phyloP scores from a whole-genome alignment of 2,888 invertebrate genomes.

The Hypercompe scribonia region DNA sequence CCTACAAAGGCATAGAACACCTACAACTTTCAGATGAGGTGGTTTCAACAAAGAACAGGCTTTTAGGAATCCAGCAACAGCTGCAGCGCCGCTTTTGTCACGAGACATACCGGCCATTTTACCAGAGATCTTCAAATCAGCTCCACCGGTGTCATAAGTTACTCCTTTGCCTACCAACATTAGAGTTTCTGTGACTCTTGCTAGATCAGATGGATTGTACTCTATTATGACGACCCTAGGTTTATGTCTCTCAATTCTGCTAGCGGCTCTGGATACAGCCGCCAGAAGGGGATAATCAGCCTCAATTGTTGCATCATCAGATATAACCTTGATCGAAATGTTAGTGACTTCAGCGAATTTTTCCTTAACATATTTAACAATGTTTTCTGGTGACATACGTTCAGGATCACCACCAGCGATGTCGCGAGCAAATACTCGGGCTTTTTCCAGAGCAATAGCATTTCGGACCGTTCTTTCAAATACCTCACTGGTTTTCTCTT shows the following conservation, averaged over 20 bases:
- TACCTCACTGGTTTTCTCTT: constrained; percentile 82
- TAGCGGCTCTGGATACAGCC: constrained; percentile 92
- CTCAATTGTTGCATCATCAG: constrained; percentile 86
- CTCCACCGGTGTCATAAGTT: constrained; percentile 93
- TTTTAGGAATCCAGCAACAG: constrained; percentile 95
- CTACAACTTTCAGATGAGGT: constrained; percentile 91
- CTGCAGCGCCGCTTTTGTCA: constrained; percentile 96
- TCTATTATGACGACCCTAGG: constrained; percentile 88
- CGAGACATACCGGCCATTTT: constrained; percentile 95
- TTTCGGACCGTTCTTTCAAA: constrained; percentile 87
- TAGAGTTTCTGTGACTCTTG: constrained; percentile 88
- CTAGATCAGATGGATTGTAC: constrained; percentile 86
- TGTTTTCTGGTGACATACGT: constrained; percentile 93
- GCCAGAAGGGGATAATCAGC: constrained; percentile 93
- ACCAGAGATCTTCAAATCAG: constrained; percentile 89
- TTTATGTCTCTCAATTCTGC: constrained; percentile 87
- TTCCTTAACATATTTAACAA: constrained; percentile 91
- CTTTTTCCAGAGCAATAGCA: constrained; percentile 89
- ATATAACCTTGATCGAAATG: constrained; percentile 88
- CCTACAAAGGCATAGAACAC: constrained; percentile 92
- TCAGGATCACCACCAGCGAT: constrained; percentile 94
- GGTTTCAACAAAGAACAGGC: constrained; percentile 90
- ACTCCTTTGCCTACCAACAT: constrained; percentile 96
- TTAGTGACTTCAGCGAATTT: constrained; percentile 87
- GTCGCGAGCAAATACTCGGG: constrained; percentile 85